Evolutionary conservation across 2,888 invertebrate species (phyloP), one percentile per base, ranked within the genome.

Genomic region (Lingula anatina): DNA sequence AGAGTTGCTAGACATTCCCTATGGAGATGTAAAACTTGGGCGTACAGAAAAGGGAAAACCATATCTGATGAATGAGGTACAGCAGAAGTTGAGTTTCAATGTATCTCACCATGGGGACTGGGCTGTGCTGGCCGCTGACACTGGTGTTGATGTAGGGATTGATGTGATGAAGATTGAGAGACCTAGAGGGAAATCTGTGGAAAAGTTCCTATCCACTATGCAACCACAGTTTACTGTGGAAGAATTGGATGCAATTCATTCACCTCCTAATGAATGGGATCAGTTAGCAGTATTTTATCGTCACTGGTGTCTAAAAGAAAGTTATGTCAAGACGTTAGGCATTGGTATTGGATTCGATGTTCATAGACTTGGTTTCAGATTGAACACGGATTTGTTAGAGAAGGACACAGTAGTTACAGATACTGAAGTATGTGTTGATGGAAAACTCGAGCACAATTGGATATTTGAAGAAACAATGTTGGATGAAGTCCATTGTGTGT

Each of bases 201-300:
- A 80, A 3, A 89, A 92, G 61, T 95, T 90, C 78, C 94, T 96
- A 73, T 83, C 87, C 37, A 75, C 90, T n/a, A 95, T 96, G 95
- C 81, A 80, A 5, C 82, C 85, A 56, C 89, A 90, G 73, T 92
- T 94, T 75, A 86, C 92, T 2, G 55, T 73, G 0, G 69, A 78
- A 1, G 96, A 96, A 77, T 96, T 95, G 95, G 69, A 71, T 1
- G 83, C 81, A 46, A 90, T 96, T 23, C 58, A 53, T 28, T 46
- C 52, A 3, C 47, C 56, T 7, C 12, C 78, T 52, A 61, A 62
- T n/a, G 86, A 89, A 60, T 66, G 69, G 23, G 82, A 86, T n/a
- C 85, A 89, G 73, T 78, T 90, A 31, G 80, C 81, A 18, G 85
- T 86, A 68, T 96, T 95, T 77, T 92, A 87, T 75, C 82, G 95